Percentiles rank a stretch among this genome's conserved stretches.
Conservation (phyloP, 2,888 invertebrate genomes). For the Macaria liturata region DNA sequence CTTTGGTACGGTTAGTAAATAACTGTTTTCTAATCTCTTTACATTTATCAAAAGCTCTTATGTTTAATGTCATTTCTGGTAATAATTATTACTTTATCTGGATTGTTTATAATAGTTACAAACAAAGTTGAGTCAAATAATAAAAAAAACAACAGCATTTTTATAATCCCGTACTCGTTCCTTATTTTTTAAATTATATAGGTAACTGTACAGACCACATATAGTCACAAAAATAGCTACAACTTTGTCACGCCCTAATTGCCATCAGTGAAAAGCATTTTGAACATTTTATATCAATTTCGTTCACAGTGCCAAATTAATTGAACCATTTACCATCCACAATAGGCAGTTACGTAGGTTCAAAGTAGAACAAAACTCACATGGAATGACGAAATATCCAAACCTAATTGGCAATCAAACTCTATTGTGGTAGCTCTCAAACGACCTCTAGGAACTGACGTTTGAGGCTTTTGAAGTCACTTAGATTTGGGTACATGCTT, state of each 20-base stretch:
- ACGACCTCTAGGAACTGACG: constrained; percentile 15
- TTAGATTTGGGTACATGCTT: constrained; percentile 1
- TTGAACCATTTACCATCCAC: constrained; percentile 6
- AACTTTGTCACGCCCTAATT: neutral
- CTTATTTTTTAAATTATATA: too few relatives aligned
- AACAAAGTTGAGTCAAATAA: too few relatives aligned
- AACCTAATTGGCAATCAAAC: constrained; percentile 25
- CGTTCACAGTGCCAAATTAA: neutral
- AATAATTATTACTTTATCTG: too few relatives aligned
- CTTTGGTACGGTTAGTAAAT: neutral
- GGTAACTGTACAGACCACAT: too few relatives aligned
- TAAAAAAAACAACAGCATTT: too few relatives aligned
- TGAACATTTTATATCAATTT: neutral
- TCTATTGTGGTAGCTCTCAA: constrained; percentile 21
- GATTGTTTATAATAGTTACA: too few relatives aligned
- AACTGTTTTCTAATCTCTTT: too few relatives aligned
- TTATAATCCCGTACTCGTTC: too few relatives aligned
- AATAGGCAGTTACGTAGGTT: constrained; percentile 8
- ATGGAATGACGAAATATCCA: constrained; percentile 13
- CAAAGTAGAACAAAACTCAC: constrained; percentile 17
- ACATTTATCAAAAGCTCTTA: too few relatives aligned
- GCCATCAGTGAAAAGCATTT: neutral
- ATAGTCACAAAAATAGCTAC: neutral
- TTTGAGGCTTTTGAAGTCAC: constrained; percentile 7
- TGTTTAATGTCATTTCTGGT: too few relatives aligned